A percentile compares a stretch with the other conserved stretches of the same genome.
These are phyloP conservation scores for Ascidia mentula DNA, from an alignment of 23 tunicate species.

Conservation along the genomic window DNA sequence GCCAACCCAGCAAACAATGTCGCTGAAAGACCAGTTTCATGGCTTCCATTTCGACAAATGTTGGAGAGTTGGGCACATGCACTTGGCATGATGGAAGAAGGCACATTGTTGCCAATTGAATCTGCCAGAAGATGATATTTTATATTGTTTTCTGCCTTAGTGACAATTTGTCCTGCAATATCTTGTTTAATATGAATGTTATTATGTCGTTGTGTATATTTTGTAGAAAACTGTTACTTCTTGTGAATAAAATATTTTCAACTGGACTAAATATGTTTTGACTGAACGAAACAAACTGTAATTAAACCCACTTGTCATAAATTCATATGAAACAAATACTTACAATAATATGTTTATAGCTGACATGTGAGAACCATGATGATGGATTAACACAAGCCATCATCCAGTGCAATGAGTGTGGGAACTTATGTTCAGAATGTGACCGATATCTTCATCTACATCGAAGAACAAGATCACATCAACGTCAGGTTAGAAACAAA, in stretches of 20 bases:
- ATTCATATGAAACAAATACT: too few relatives aligned
- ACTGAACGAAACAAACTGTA: too few relatives aligned
- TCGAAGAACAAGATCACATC: constrained; percentile 48
- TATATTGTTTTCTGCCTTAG: too few relatives aligned
- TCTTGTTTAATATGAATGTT: too few relatives aligned
- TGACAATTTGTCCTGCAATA: too few relatives aligned
- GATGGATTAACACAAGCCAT: constrained; percentile 66
- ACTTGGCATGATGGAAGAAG: constrained; percentile 60
- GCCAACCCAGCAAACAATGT: constrained; percentile 94
- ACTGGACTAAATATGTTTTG: too few relatives aligned
- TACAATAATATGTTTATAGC: too few relatives aligned
- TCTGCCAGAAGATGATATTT: constrained; percentile 7
- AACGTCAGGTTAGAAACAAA: constrained; percentile 62
- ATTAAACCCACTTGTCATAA: too few relatives aligned
- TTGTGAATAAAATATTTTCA: too few relatives aligned
- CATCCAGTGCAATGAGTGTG: constrained; percentile 65
- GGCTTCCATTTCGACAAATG: constrained; percentile 70
- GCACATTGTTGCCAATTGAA: constrained; percentile 28
- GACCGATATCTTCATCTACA: constrained; percentile 68
- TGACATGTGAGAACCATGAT: constrained; percentile 73
- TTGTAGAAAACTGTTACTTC: too few relatives aligned
- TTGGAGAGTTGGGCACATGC: constrained; percentile 61
- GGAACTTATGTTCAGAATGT: constrained; percentile 69
- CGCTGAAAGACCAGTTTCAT: constrained; percentile 82
- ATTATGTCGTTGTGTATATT: too few relatives aligned